Evolutionary conservation across 2,113 vertebrate genomes (phyloP).

Genomic region (Laticauda laticaudata): DNA sequence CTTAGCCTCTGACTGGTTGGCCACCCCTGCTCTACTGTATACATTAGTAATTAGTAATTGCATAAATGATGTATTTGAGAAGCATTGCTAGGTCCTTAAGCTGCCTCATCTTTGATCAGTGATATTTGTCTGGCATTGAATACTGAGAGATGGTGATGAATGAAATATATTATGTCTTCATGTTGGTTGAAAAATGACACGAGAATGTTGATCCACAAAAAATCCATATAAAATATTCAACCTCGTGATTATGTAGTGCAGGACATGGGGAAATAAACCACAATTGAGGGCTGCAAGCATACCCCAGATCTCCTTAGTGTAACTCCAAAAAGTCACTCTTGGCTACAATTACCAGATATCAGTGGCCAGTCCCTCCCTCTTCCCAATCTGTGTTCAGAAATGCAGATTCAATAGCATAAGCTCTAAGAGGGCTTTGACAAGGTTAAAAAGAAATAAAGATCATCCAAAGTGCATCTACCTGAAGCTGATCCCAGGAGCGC

Average conservation of each 20-base stretch:
- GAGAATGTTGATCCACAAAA: slow-evolving; percentile 51
- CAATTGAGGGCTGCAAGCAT: neutral
- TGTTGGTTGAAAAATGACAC: slow-evolving; percentile 24
- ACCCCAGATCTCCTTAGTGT: neutral
- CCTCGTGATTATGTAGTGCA: neutral
- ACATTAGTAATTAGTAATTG: rapidly evolving
- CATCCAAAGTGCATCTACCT: neutral
- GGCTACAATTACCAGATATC: neutral
- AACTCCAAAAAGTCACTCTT: neutral
- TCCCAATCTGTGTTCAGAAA: neutral
- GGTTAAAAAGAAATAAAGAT: neutral
- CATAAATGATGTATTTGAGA: slow-evolving; percentile 9
- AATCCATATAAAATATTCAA: slow-evolving; percentile 54
- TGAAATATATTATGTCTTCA: slow-evolving; percentile 38
- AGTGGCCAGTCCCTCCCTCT: neutral
- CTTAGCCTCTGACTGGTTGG: no score
- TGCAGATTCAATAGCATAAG: neutral
- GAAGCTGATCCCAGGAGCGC: neutral
- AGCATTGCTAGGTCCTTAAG: neutral
- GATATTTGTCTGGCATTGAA: neutral
- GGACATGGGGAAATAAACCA: neutral
- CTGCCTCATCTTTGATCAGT: slow-evolving; percentile 41
- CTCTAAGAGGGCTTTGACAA: neutral
- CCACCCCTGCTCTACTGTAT: neutral
- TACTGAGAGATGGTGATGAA: slow-evolving; percentile 7